Conservation (phyloP, 2,888 invertebrate species). For the Drosophila emarginata region DNA sequence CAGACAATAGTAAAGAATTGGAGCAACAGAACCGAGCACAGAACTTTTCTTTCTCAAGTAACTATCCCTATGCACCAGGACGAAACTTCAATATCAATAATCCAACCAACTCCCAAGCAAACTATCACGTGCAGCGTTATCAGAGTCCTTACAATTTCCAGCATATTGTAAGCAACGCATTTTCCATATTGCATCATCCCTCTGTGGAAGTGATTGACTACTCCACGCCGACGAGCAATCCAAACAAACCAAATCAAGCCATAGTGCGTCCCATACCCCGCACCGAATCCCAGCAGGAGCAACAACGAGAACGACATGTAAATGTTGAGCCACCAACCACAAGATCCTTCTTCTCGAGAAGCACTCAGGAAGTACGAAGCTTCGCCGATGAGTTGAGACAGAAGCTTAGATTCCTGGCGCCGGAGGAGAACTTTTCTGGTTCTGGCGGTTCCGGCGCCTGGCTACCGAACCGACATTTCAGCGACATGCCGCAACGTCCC, state of each 20-base stretch:
- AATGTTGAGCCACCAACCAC: slow-evolving; percentile 10
- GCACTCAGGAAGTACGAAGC: slow-evolving; percentile 80
- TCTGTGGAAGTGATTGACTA: slow-evolving; percentile 49
- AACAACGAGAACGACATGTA: slow-evolving; percentile 41
- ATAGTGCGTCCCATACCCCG: slow-evolving; percentile 84
- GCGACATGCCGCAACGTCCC: slow-evolving; percentile 81
- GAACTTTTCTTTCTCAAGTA: slow-evolving; percentile 77
- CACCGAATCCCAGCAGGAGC: slow-evolving; percentile 47
- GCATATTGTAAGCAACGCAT: slow-evolving; percentile 72
- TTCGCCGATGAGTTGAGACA: slow-evolving; percentile 89
- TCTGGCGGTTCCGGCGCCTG: slow-evolving; percentile 38
- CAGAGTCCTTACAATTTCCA: slow-evolving; percentile 62
- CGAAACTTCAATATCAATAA: slow-evolving; percentile 33
- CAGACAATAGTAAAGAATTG: slow-evolving; percentile 58
- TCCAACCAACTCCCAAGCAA: slow-evolving; percentile 18
- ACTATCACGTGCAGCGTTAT: slow-evolving; percentile 58
- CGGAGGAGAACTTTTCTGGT: slow-evolving; percentile 75
- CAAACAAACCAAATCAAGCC: slow-evolving; percentile 83
- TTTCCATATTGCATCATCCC: slow-evolving; percentile 60
- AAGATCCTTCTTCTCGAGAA: slow-evolving; percentile 62
- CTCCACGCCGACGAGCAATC: slow-evolving; percentile 48
- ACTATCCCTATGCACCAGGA: slow-evolving; percentile 71
- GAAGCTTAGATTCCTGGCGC: slow-evolving; percentile 87
- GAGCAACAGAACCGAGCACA: slow-evolving; percentile 47
- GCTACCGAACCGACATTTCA: slow-evolving; percentile 48